A percentile compares a stretch with the other conserved stretches of the same genome.
Evolutionary conservation across 2,888 invertebrate species (phyloP).

Genomic region (Anorthoa munda): DNA sequence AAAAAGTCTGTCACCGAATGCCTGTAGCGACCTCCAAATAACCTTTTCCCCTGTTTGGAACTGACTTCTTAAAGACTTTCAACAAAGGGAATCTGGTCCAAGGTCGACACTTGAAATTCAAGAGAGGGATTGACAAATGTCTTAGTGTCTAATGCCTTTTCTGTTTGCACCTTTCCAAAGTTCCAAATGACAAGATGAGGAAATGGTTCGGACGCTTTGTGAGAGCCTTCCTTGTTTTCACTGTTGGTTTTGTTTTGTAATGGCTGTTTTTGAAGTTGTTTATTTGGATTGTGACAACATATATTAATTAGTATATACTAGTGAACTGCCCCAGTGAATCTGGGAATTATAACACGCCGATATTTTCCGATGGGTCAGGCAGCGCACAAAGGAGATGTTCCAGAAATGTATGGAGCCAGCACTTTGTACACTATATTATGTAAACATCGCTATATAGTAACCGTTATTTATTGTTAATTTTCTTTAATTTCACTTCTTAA

Average conservation of each 20-base stretch:
- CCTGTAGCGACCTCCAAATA: conserved; percentile 11
- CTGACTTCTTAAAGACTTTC: conserved; percentile 8
- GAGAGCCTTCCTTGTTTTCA: background rate
- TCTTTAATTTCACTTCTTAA: too few species aligned
- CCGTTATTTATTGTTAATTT: too few species aligned
- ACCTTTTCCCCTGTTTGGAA: conserved; percentile 7
- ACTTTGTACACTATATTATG: too few species aligned
- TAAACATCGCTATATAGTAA: too few species aligned
- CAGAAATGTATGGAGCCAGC: too few species aligned
- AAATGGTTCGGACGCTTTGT: conserved; percentile 26
- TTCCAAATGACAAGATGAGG: conserved; percentile 31
- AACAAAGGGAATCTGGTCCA: conserved; percentile 42
- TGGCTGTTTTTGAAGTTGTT: background rate
- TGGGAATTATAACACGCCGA: too few species aligned
- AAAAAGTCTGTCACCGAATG: background rate
- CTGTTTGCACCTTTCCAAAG: conserved; percentile 43
- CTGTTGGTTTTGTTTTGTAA: conserved; percentile 2
- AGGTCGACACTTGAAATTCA: conserved; percentile 55
- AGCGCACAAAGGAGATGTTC: too few species aligned
- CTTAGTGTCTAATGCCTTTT: conserved; percentile 43
- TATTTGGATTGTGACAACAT: background rate
- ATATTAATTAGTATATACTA: background rate
- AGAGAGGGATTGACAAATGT: conserved; percentile 53
- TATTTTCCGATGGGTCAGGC: too few species aligned
- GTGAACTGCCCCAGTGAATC: too few species aligned